Evolutionary conservation across 2,797 vertebrate species (phyloP).

Genomic region (Pseudopleuronectes americanus): DNA sequence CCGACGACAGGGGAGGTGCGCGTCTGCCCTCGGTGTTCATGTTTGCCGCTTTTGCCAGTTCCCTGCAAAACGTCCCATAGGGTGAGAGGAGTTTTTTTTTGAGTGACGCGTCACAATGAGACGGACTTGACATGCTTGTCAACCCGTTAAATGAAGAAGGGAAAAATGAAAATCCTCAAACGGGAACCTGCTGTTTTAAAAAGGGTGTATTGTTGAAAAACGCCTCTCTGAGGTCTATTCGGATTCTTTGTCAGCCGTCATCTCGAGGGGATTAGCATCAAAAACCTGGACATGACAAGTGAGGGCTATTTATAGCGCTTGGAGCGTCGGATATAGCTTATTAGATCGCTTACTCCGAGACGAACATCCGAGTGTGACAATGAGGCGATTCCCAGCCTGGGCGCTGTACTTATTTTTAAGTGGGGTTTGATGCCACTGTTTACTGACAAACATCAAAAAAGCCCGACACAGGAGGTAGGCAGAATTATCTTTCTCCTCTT

Average conservation of each 20-base stretch:
- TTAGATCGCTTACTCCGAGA: constrained; percentile 61
- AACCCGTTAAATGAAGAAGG: constrained; percentile 31
- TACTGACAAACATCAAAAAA: constrained; percentile 57
- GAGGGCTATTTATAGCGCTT: constrained; percentile 67
- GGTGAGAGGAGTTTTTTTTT: no score
- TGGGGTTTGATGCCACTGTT: constrained; percentile 56
- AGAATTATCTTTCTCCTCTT: constrained; percentile 13
- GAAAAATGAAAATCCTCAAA: constrained; percentile 54
- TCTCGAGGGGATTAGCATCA: constrained; percentile 70
- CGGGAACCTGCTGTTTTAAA: constrained; percentile 49
- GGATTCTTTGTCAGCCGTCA: constrained; percentile 62
- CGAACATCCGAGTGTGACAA: constrained; percentile 41
- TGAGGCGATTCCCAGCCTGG: constrained; percentile 43
- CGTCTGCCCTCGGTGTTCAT: not conserved
- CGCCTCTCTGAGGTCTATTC: constrained; percentile 52
- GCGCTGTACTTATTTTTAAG: constrained; percentile 46
- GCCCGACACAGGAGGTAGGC: constrained; percentile 33
- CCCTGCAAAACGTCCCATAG: constrained; percentile 20
- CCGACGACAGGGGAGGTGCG: constrained; percentile 25
- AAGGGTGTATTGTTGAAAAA: constrained; percentile 58
- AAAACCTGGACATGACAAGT: constrained; percentile 72
- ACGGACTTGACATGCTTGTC: constrained; percentile 45
- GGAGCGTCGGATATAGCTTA: constrained; percentile 64
- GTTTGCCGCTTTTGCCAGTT: not conserved
- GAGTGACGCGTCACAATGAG: constrained; percentile 36